phyloP scores from a whole-genome alignment of 1,140 invertebrate species.

The Zaprionus ornatus region DNA sequence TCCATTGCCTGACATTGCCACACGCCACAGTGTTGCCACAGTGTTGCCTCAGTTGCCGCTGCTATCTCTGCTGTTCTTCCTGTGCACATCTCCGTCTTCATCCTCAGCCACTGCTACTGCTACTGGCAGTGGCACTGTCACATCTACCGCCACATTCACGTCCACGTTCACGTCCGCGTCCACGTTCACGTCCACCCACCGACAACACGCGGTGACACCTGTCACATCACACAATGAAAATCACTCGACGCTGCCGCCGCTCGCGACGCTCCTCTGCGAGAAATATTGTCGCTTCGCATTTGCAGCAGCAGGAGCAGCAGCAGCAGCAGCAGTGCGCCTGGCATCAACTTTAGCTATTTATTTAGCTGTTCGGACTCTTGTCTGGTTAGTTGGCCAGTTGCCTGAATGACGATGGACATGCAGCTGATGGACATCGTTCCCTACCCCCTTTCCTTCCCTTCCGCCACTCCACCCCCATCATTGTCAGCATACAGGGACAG shows the following conservation, averaged over 20 bases:
- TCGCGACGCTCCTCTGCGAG: constrained; percentile 19
- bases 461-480: not conserved
- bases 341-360: constrained; percentile 58
- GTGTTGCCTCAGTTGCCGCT: constrained; percentile 28
- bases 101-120: constrained; percentile 6
- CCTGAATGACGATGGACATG: constrained; percentile 29
- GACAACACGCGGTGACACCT: constrained; percentile 63
- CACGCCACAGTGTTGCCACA: constrained; percentile 26
- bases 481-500: constrained; percentile 20
- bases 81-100: constrained; percentile 7
- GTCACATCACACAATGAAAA: constrained; percentile 81
- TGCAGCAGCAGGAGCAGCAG: not conserved
- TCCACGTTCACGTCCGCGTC: constrained; percentile 47
- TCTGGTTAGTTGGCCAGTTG: constrained; percentile 44
- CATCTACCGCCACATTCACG: constrained; percentile 13
- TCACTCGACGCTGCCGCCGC: constrained; percentile 56
- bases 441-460: not conserved
- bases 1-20: constrained; percentile 50
- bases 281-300: constrained; percentile 59
- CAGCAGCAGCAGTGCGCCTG: not conserved
- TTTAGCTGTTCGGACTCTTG: constrained; percentile 57
- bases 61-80: constrained; percentile 9
- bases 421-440: not conserved
- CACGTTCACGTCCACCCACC: constrained; percentile 49
- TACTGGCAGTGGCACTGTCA: constrained; percentile 3